A percentile compares a stretch with the other conserved stretches of the same genome.
These are phyloP conservation scores for Glossosoma conforme DNA, from an alignment of 1,140 invertebrate genomes.

Conservation along the genomic window DNA sequence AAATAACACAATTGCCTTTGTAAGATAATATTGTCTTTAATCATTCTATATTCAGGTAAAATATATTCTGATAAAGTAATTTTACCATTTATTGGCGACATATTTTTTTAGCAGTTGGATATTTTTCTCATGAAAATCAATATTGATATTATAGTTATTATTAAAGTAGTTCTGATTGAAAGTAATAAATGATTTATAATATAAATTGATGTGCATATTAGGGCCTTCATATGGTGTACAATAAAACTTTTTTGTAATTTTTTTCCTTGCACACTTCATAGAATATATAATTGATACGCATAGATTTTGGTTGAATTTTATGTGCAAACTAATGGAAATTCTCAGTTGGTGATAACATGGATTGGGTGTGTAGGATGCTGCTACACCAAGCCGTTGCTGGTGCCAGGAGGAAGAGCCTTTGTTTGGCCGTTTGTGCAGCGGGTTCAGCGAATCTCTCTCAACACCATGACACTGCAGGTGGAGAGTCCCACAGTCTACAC, in stretches of 20 bases:
- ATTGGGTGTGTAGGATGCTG: constrained; percentile 70
- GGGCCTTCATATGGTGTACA: background rate
- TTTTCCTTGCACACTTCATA: background rate
- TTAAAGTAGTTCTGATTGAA: no score
- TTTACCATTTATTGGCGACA: no score
- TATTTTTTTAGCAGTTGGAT: no score
- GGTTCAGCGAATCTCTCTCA: constrained; percentile 93
- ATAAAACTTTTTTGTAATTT: background rate
- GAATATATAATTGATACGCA: background rate
- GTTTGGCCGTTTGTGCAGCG: constrained; percentile 94
- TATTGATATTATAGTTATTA: no score
- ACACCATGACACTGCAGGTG: constrained; percentile 93
- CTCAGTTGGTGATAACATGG: background rate
- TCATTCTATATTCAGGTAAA: no score
- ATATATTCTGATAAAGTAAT: no score
- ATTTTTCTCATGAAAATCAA: no score
- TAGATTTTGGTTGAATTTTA: background rate
- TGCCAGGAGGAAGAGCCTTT: constrained; percentile 93
- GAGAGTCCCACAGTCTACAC: constrained; percentile 92
- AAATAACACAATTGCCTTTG: no score
- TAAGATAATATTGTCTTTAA: no score
- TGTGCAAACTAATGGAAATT: background rate
- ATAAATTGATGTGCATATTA: no score
- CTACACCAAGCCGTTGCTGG: constrained; percentile 82
- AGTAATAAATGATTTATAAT: no score